Evolutionary conservation across 1,140 invertebrate genomes (phyloP).

Genomic region (Belonocnema kinseyi): DNA sequence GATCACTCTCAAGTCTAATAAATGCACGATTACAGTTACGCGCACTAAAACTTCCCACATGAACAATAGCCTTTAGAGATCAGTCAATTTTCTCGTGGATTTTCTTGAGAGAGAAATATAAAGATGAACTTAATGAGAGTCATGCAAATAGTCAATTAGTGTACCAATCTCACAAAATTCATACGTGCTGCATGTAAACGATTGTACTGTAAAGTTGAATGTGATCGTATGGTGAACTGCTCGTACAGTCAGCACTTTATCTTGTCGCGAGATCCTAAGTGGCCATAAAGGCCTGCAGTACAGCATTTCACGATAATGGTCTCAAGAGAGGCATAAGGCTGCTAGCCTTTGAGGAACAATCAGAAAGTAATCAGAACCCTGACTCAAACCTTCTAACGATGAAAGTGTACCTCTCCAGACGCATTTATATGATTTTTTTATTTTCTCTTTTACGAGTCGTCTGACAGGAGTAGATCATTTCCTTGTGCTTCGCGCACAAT

Average conservation of each 20-base stretch:
- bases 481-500: conserved; percentile 1
- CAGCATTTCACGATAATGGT: conserved; percentile 40
- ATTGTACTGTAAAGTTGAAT: background rate
- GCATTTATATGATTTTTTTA: background rate
- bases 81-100: background rate
- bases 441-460: background rate
- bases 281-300: conserved; percentile 37
- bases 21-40: background rate
- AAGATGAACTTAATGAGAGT: background rate
- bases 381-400: background rate
- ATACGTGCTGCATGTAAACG: background rate
- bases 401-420: background rate
- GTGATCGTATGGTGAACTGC: conserved; percentile 19
- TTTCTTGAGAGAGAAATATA: background rate
- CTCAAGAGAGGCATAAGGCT: conserved; percentile 26
- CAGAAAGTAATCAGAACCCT: conserved; percentile 16
- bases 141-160: conserved; percentile 26
- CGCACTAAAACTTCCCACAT: conserved; percentile 1
- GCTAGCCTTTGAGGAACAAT: conserved; percentile 28
- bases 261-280: conserved; percentile 39
- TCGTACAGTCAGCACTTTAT: conserved; percentile 33
- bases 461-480: conserved; percentile 16
- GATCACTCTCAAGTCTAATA: background rate
- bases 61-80: background rate
- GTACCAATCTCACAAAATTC: conserved; percentile 19